Percentiles rank a stretch among this genome's conserved stretches.
Evolutionary conservation across 2,797 vertebrate genomes (phyloP).

Genomic region (Ptychadena robeensis): DNA sequence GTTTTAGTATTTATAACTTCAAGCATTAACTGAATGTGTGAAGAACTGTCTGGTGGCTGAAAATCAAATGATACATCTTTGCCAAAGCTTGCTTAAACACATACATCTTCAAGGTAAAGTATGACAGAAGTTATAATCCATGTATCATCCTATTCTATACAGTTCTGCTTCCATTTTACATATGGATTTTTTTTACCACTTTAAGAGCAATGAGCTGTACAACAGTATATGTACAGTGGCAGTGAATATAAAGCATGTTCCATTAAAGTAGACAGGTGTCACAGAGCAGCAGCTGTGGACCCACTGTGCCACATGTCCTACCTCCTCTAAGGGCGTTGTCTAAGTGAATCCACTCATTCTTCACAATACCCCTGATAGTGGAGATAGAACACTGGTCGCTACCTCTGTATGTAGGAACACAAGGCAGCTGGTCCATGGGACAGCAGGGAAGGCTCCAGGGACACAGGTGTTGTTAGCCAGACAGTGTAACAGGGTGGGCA

Average conservation of each 20-base stretch:
- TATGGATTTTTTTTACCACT: background rate
- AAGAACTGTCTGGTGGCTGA: background rate
- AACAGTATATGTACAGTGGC: background rate
- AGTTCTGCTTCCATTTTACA: constrained; percentile 6
- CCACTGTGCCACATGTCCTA: no score
- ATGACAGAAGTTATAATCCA: background rate
- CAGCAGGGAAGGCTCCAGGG: no score
- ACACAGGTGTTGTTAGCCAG: no score
- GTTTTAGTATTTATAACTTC: constrained; percentile 4
- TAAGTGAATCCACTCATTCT: no score
- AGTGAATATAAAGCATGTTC: background rate
- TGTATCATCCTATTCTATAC: constrained; percentile 8
- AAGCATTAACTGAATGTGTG: constrained; percentile 3
- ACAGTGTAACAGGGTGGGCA: no score
- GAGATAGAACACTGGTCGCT: no score
- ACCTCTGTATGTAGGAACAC: no score
- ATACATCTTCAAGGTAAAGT: background rate
- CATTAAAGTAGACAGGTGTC: background rate
- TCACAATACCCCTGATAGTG: no score
- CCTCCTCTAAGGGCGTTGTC: no score
- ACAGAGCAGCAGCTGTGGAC: no score
- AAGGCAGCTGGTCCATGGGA: no score
- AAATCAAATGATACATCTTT: constrained; percentile 5
- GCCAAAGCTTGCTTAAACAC: constrained; percentile 1
- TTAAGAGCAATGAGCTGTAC: background rate